phyloP scores from a whole-genome alignment of 2,888 invertebrate genomes.

The Monochamus alternatus region DNA sequence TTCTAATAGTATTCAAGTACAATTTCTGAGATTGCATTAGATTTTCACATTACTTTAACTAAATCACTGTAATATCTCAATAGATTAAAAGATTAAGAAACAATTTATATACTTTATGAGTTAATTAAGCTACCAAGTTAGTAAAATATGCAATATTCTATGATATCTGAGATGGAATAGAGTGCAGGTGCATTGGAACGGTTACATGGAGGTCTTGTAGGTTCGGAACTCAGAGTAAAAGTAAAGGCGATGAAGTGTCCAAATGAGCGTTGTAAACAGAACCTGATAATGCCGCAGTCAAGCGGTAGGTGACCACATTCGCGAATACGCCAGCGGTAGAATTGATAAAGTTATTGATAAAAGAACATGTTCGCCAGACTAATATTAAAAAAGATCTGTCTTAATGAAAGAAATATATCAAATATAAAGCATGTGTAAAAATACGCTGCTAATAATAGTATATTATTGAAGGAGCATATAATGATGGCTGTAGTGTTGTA shows the following conservation, averaged over 20 bases:
- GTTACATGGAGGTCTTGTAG: slow-evolving; percentile 2
- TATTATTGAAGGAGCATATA: too few relatives aligned
- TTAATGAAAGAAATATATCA: too few relatives aligned
- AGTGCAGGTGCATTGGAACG: slow-evolving; percentile 22
- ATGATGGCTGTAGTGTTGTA: too few relatives aligned
- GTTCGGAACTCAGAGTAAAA: slow-evolving; percentile 31
- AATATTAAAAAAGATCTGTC: not conserved
- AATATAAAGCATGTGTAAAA: too few relatives aligned
- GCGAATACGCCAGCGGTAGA: slow-evolving; percentile 30
- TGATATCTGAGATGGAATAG: not conserved
- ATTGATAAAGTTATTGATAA: not conserved
- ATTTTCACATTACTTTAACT: too few relatives aligned
- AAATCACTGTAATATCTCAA: too few relatives aligned
- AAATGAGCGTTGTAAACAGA: slow-evolving; percentile 56
- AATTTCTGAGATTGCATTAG: too few relatives aligned
- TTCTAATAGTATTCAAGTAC: too few relatives aligned
- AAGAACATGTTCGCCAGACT: not conserved
- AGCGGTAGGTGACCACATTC: slow-evolving; percentile 23
- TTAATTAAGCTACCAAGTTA: not conserved
- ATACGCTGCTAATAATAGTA: too few relatives aligned
- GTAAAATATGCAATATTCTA: not conserved
- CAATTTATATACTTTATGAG: too few relatives aligned
- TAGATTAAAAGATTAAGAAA: too few relatives aligned
- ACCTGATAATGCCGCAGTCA: slow-evolving; percentile 45
- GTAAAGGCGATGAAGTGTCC: slow-evolving; percentile 49